These are phyloP conservation scores for Philaethria dido DNA, from an alignment of 2,888 invertebrate genomes.

Conservation along the genomic window DNA sequence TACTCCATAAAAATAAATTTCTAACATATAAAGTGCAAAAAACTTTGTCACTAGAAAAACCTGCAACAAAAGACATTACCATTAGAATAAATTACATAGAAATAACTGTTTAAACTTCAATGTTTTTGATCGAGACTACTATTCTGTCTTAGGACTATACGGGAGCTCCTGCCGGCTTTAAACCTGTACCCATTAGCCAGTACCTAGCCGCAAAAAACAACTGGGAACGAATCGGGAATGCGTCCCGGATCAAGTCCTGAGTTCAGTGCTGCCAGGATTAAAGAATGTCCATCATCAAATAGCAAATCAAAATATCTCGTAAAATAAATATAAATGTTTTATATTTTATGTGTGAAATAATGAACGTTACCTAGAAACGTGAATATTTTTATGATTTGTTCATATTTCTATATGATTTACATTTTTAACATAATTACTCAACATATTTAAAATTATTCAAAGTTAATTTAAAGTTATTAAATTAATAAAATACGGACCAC, in stretches of 20 bases:
- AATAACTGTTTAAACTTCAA: slow-evolving; percentile 43
- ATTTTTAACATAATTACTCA: not conserved
- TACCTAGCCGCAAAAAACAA: slow-evolving; percentile 79
- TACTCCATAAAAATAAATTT: slow-evolving; percentile 21
- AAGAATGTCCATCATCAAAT: slow-evolving; percentile 31
- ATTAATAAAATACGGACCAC: not conserved
- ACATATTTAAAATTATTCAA: not conserved
- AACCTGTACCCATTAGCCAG: slow-evolving; percentile 82
- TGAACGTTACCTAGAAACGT: not conserved
- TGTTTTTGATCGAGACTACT: slow-evolving; percentile 38
- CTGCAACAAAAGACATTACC: slow-evolving; percentile 38
- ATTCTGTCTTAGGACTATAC: slow-evolving; percentile 37
- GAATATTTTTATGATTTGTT: not conserved
- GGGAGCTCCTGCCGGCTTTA: slow-evolving; percentile 53
- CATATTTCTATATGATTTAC: not conserved
- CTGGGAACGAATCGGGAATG: slow-evolving; percentile 84
- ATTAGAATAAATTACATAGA: slow-evolving; percentile 43
- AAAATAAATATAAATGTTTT: not conserved
- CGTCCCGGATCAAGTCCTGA: slow-evolving; percentile 65
- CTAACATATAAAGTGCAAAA: slow-evolving; percentile 29
- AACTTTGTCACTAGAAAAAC: slow-evolving; percentile 30
- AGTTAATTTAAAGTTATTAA: not conserved
- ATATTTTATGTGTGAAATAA: not conserved
- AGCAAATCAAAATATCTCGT: not conserved
- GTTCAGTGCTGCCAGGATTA: slow-evolving; percentile 60